Evolutionary conservation across 2,797 vertebrate species (phyloP).

Genomic region (Gymnopithys bicolor): DNA sequence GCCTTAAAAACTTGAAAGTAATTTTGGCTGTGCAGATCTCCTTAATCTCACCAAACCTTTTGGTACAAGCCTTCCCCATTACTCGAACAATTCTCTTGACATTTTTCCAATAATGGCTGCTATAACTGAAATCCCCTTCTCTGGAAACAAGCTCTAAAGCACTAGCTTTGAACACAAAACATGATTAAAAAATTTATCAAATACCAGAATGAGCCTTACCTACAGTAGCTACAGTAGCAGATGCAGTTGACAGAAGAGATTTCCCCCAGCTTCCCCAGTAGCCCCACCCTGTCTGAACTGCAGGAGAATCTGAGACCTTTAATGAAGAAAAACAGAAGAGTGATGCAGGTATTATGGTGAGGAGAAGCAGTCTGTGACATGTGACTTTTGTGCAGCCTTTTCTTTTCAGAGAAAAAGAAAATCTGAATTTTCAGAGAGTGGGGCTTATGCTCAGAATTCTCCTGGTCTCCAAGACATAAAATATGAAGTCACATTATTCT

Average conservation of each 20-base stretch:
- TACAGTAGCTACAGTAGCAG: constrained; percentile 92
- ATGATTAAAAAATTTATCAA: constrained; percentile 12
- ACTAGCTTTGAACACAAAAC: not conserved
- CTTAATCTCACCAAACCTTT: not conserved
- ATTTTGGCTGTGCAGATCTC: not conserved
- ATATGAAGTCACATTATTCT: not conserved
- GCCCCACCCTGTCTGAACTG: constrained; percentile 87
- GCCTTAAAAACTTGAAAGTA: not conserved
- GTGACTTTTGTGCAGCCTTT: not conserved
- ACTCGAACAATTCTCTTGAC: not conserved
- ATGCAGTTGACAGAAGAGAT: constrained; percentile 90
- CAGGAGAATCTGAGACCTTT: constrained; percentile 77
- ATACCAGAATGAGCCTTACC: constrained; percentile 81
- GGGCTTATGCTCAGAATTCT: not conserved
- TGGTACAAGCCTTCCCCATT: not conserved
- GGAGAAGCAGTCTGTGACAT: not conserved
- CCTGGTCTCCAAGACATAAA: not conserved
- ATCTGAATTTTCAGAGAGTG: not conserved
- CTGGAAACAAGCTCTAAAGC: not conserved
- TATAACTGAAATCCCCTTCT: constrained; percentile 8
- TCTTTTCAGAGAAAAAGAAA: not conserved
- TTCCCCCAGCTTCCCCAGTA: constrained; percentile 98
- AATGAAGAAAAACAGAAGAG: constrained; percentile 8
- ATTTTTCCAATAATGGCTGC: constrained; percentile 2
- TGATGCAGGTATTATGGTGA: not conserved